phyloP scores from a whole-genome alignment of 1,140 invertebrate species.

The Palaemon carinicauda region DNA sequence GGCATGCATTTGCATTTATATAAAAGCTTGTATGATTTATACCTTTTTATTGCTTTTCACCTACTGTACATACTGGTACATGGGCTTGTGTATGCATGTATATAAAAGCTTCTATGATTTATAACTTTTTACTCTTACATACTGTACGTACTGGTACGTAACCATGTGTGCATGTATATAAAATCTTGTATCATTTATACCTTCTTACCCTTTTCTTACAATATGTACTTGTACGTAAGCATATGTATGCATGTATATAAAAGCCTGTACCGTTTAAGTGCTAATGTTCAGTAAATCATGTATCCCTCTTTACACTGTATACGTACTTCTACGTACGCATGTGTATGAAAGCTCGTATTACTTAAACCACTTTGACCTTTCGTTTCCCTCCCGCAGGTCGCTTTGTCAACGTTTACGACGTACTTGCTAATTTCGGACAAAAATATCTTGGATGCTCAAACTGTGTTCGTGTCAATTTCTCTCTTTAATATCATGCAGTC shows the following conservation, averaged over 20 bases:
- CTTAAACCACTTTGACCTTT: background rate
- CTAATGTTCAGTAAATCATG: too few relatives aligned
- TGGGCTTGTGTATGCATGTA: too few relatives aligned
- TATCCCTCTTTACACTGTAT: background rate
- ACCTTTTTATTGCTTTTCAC: too few relatives aligned
- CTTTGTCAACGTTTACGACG: slow-evolving; percentile 69
- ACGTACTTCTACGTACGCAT: too few relatives aligned
- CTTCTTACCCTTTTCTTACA: too few relatives aligned
- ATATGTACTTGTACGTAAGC: too few relatives aligned
- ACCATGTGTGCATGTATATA: too few relatives aligned
- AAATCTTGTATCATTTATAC: background rate
- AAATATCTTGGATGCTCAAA: slow-evolving; percentile 69
- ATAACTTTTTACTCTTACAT: background rate
- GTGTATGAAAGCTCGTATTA: background rate
- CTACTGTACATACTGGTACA: too few relatives aligned
- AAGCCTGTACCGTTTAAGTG: too few relatives aligned
- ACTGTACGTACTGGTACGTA: too few relatives aligned
- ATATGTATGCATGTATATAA: too few relatives aligned
- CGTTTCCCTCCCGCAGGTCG: slow-evolving; percentile 48
- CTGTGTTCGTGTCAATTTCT: slow-evolving; percentile 94
- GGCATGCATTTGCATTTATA: too few relatives aligned
- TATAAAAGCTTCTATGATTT: background rate
- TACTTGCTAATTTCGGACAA: slow-evolving; percentile 64
- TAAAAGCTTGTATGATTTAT: background rate
- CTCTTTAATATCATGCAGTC: slow-evolving; percentile 97